Conservation (phyloP, 2,113 vertebrate species). For the Tamias sibiricus region DNA sequence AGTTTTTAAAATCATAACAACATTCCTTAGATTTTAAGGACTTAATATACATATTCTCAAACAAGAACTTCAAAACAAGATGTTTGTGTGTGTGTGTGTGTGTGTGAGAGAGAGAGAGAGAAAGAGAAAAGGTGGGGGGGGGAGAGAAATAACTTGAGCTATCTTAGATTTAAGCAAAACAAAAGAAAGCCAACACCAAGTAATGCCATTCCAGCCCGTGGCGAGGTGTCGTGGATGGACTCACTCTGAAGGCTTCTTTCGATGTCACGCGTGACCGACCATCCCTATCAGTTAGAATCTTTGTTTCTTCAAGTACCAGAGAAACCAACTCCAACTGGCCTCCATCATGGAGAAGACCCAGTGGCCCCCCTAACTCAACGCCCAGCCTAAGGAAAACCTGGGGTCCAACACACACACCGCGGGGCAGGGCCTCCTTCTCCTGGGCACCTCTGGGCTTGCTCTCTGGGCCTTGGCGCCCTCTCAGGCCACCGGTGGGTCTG, state of each 20-base stretch:
- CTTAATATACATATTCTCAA: neutral
- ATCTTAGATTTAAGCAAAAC: neutral
- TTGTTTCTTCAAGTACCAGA: neutral
- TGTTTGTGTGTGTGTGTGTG: too few species aligned
- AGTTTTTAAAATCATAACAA: neutral
- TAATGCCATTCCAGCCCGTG: neutral
- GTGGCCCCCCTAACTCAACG: neutral
- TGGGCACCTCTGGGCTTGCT: too few species aligned
- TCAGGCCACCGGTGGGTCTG: too few species aligned
- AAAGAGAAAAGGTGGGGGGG: too few species aligned
- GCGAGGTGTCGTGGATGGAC: neutral
- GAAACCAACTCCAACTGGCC: neutral
- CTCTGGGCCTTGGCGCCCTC: too few species aligned
- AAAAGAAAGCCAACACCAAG: neutral
- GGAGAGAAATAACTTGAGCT: neutral
- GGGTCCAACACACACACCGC: neutral
- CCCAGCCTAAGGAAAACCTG: neutral
- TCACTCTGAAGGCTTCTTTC: neutral
- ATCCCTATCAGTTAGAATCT: neutral
- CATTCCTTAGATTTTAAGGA: neutral
- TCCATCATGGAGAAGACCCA: neutral
- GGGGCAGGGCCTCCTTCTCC: neutral
- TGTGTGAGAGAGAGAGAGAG: too few species aligned
- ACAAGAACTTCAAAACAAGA: too few species aligned
- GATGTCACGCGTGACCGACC: neutral